phyloP scores from a whole-genome alignment of 2,888 invertebrate species.

The Hemistola chrysoprasaria region DNA sequence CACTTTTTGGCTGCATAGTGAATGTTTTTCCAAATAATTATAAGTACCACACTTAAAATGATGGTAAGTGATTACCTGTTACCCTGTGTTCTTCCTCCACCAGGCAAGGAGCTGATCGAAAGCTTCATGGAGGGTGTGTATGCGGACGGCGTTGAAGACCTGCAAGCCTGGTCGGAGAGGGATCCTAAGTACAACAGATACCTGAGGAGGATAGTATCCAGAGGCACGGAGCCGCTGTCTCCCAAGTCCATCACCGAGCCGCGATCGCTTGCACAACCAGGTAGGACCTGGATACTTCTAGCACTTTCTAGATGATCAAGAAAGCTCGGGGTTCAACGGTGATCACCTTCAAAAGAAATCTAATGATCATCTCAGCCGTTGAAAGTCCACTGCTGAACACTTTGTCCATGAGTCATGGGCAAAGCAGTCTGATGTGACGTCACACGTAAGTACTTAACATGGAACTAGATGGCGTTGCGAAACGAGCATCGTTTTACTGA shows the following conservation, averaged over 20 bases:
- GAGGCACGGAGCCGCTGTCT: conserved; percentile 59
- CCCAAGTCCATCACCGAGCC: conserved; percentile 41
- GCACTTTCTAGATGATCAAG: neutral
- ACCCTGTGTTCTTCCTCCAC: neutral
- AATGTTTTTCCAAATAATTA: neutral
- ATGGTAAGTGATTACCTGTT: too few species aligned
- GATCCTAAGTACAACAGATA: conserved; percentile 49
- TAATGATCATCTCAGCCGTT: too few species aligned
- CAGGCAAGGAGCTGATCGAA: conserved; percentile 97
- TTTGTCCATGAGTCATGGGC: too few species aligned
- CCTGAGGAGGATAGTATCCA: conserved; percentile 55
- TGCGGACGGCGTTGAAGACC: conserved; percentile 87
- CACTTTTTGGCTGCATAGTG: too few species aligned
- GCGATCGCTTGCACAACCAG: conserved; percentile 44
- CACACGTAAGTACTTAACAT: too few species aligned
- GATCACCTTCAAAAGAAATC: too few species aligned
- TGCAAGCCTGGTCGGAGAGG: conserved; percentile 82
- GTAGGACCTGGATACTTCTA: conserved; percentile 39
- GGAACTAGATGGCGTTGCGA: too few species aligned
- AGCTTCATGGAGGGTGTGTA: conserved; percentile 90
- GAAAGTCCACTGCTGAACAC: too few species aligned
- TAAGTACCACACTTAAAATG: too few species aligned
- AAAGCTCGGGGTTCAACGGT: too few species aligned
- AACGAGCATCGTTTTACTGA: conserved; percentile 9
- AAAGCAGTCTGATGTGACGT: too few species aligned